Evolutionary conservation across 2,797 vertebrate genomes (phyloP), one percentile per base, ranked within the genome.

Genomic region (Paramormyrops hopkinsi): DNA sequence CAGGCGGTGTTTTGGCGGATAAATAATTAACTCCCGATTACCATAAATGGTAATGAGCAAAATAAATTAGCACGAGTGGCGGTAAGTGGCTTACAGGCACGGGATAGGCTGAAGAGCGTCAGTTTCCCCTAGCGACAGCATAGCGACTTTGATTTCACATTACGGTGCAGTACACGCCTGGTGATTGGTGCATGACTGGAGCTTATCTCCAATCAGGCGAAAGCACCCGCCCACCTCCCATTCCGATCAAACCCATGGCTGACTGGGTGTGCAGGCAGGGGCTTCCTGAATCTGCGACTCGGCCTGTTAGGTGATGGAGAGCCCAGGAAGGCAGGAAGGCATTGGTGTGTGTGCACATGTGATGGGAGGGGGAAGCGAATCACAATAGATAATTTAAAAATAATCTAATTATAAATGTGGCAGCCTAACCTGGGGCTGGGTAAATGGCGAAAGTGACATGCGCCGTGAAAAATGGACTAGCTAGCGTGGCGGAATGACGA

Each of bases 11-110:
- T 91, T 48, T 88, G 37, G 51, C 4, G 6, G 90, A 14, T 25
- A 9, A 50, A 82, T 90, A 90, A 94, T 93, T 92, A 92, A 50
- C 48, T 44, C 33, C 69, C 3, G 92, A 92, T 54, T 84, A 88
- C 0, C 46, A 92, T 92, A 89, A 91, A 65, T 84, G 90, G 17
- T 84, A 92, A 93, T 88, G 91, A 88, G 91, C 90, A 87, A 90
- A 8, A 90, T 50, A 91, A 54, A 90, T 91, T 65, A 91, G 50
- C 37, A 73, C 14, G 89, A 69, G 90, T 83, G 92, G 92, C 87
- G 89, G 89, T 22, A 86, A n/a, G 89, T 90, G 19, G 86, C 87
- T 89, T 50, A 29, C 48, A 22, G 88, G 88, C 87, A 12, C 22
- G 1, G 53, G 59, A 19, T 82, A 89, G 25, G 9, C 76, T 79